Evolutionary conservation across 2,888 invertebrate species (phyloP), one percentile per base, ranked within the genome.

Genomic region (Orthosia incerta): DNA sequence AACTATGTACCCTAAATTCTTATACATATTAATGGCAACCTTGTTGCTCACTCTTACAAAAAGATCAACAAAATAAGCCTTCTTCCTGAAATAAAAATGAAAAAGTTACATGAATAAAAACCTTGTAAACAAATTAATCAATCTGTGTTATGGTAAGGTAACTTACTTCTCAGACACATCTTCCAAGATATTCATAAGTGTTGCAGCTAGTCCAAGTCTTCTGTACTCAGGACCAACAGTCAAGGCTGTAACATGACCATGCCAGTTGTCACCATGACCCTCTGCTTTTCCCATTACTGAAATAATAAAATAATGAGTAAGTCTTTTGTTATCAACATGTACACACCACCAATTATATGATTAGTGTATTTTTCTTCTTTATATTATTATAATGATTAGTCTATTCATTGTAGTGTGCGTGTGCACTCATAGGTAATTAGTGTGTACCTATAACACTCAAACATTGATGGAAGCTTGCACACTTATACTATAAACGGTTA

Each of bases 211-310:
- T 3, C 99, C 99, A 16, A 99, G 94, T 84, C 99, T 97, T 88
- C 99, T 97, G 90, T 98, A 99, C 90, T 99, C 98, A 2, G 99
- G 99, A 7, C 99, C 98, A 3, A 99, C 99, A 11, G 99, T 99
- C 53, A 99, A 96, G 3, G 99, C 99, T 59, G 99, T 99, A 15
- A 99, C 99, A 96, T 99, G 99, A 0, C 99, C 99, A 96, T 99
- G 99, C 99, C 99, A 99, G 91, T 99, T 98, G 86, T 99, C 99
- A 66, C 98, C 98, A 85, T 97, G 97, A 0, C 99, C 99, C 96
- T 99, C 99, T 0, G 99, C 98, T 96, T 99, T 99, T 53, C 99
- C 99, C 99, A 99, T 99, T 69, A 99, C 99, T 99, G 91, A 81
- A 97, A 86, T 13, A 26, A 45, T 18, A 56, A 66, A 39, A 18